These are phyloP conservation scores for Cryptus viduatorius DNA, from an alignment of 2,888 invertebrate genomes.

Conservation along the genomic window DNA sequence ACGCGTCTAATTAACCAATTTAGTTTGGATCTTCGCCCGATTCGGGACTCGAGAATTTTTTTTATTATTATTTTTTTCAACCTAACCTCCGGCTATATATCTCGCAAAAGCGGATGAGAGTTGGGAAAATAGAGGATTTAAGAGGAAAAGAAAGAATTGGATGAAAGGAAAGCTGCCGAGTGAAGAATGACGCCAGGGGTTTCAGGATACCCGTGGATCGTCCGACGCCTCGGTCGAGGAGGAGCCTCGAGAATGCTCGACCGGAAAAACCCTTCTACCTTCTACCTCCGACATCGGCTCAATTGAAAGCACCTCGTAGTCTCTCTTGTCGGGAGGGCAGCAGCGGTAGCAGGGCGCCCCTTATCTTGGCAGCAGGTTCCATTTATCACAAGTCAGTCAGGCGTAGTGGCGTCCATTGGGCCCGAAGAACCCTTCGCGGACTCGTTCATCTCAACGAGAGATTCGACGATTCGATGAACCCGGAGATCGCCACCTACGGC, in stretches of 20 bases:
- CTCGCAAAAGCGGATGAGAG: constrained; percentile 5
- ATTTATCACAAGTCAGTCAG: constrained; percentile 66
- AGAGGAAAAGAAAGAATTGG: neutral
- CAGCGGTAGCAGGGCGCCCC: constrained; percentile 25
- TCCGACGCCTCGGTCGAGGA: constrained; percentile 20
- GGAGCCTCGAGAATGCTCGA: constrained; percentile 47
- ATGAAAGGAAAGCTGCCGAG: constrained; percentile 21
- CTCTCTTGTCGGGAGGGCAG: constrained; percentile 28
- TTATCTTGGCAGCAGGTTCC: constrained; percentile 61
- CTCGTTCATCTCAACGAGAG: constrained; percentile 38
- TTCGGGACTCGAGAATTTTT: neutral
- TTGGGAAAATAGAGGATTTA: neutral
- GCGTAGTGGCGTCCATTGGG: constrained; percentile 41
- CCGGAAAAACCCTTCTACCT: constrained; percentile 4
- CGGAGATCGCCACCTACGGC: constrained; percentile 20
- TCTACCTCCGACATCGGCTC: constrained; percentile 42
- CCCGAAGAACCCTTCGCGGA: constrained; percentile 14
- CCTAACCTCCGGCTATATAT: constrained; percentile 4
- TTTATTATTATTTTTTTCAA: neutral
- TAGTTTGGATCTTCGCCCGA: neutral
- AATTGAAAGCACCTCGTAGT: constrained; percentile 57
- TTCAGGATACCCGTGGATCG: neutral
- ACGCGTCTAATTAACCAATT: neutral
- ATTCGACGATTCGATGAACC: constrained; percentile 45
- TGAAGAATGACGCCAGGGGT: constrained; percentile 31